These are phyloP conservation scores for Archegozetes longisetosus DNA, from an alignment of 1,140 invertebrate species.

Conservation along the genomic window DNA sequence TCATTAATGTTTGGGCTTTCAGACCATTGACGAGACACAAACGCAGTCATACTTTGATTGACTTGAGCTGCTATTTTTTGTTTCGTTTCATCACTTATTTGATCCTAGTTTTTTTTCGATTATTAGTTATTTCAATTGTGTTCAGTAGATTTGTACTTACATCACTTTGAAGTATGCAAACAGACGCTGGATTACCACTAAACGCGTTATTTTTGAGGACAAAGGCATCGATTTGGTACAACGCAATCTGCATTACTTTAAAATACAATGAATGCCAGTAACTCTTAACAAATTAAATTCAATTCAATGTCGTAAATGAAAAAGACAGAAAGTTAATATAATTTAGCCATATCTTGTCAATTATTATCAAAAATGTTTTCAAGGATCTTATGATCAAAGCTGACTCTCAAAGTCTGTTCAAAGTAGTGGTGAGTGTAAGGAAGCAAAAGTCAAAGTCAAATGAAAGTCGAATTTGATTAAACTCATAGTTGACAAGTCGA, in stretches of 20 bases:
- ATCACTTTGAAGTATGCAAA: constrained; percentile 31
- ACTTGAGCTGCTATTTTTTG: constrained; percentile 40
- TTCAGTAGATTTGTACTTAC: constrained; percentile 19
- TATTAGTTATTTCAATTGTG: background rate
- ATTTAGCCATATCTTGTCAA: too few species aligned
- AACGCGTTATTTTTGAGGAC: constrained; percentile 29
- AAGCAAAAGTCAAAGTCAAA: too few species aligned
- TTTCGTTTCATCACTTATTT: constrained; percentile 29
- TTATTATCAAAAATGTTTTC: too few species aligned
- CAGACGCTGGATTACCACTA: constrained; percentile 40
- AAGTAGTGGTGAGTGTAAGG: too few species aligned
- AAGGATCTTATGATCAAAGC: too few species aligned
- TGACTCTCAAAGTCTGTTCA: too few species aligned
- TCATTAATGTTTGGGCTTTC: background rate
- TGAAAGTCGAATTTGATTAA: too few species aligned
- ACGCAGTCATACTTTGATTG: constrained; percentile 45
- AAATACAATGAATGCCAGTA: too few species aligned
- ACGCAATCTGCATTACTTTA: background rate
- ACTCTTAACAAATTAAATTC: too few species aligned
- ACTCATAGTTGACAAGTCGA: too few species aligned
- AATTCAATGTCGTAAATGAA: too few species aligned
- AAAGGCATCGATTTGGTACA: constrained; percentile 41
- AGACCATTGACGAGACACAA: constrained; percentile 24
- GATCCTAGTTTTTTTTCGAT: constrained; percentile 19
- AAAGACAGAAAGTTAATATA: too few species aligned